Percentiles rank a stretch among this genome's conserved stretches.
These are phyloP conservation scores for Folsomia manolachei DNA, from an alignment of 2,888 invertebrate species.

Conservation along the genomic window DNA sequence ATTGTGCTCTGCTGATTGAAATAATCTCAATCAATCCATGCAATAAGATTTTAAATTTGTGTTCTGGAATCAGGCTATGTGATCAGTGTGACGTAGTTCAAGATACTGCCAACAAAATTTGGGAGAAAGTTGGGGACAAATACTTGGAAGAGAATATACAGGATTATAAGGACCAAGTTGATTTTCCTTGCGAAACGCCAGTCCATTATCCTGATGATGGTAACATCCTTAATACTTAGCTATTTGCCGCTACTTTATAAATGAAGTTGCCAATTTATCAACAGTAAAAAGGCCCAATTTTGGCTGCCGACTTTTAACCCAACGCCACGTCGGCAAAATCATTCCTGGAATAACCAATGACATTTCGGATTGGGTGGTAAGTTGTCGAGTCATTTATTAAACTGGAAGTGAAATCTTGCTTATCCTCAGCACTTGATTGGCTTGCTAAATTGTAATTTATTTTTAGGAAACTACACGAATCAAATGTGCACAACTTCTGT, in stretches of 20 bases:
- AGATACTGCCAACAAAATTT: constrained; percentile 63
- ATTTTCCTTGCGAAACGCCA: constrained; percentile 67
- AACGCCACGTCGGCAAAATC: constrained; percentile 71
- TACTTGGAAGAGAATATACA: constrained; percentile 83
- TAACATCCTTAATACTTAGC: constrained; percentile 52
- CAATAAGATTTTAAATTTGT: too few relatives aligned
- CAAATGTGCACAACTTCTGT: constrained; percentile 71
- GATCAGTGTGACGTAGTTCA: constrained; percentile 76
- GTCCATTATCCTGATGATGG: constrained; percentile 70
- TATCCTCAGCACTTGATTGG: background rate
- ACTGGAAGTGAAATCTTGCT: background rate
- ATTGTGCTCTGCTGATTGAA: too few relatives aligned
- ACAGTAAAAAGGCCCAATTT: constrained; percentile 75
- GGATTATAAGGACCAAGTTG: constrained; percentile 77
- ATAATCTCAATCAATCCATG: too few relatives aligned
- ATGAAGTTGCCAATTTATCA: constrained; percentile 34
- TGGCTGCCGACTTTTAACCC: constrained; percentile 77
- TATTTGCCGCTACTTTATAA: background rate
- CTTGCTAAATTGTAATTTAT: background rate
- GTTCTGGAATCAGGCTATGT: constrained; percentile 70
- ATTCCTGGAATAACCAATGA: constrained; percentile 69
- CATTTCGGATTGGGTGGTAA: constrained; percentile 68
- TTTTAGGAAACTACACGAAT: constrained; percentile 59
- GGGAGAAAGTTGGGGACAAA: constrained; percentile 71
- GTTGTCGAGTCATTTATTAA: too few relatives aligned